Percentiles rank a stretch among this genome's conserved stretches.
phyloP scores from a whole-genome alignment of 2,888 invertebrate genomes.

The Tanytarsus gracilentus region DNA sequence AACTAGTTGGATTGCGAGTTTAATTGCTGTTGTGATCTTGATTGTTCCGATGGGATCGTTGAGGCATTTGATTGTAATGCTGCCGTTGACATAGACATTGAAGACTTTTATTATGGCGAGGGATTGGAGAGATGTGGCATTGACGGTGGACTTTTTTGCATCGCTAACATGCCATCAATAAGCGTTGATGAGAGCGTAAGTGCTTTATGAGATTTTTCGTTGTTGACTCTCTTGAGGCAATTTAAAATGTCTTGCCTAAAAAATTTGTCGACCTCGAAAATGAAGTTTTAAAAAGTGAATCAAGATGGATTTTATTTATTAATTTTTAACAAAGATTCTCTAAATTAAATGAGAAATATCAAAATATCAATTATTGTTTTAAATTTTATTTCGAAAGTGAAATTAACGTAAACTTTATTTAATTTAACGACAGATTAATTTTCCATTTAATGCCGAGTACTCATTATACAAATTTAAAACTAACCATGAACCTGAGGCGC shows the following conservation, averaged over 20 bases:
- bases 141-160: conserved; percentile 40
- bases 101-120: conserved; percentile 38
- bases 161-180: conserved; percentile 34
- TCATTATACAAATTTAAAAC: conserved; percentile 28
- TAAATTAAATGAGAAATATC: no score
- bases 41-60: conserved; percentile 46
- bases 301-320: no score
- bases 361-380: no score
- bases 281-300: no score
- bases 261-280: no score
- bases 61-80: conserved; percentile 36
- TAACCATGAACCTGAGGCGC: not conserved
- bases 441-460: not conserved
- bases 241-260: no score
- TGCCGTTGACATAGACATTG: conserved; percentile 33
- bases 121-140: conserved; percentile 39
- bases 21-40: conserved; percentile 71
- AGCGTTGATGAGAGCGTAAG: not conserved
- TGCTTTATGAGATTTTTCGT: not conserved
- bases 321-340: no score
- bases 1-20: conserved; percentile 52
- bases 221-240: no score
- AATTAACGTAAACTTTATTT: not conserved
- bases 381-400: no score
- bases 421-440: not conserved